Base-by-base conservation (phyloP, 1,140 invertebrate genomes). In the Globodera rostochiensis region DNA sequence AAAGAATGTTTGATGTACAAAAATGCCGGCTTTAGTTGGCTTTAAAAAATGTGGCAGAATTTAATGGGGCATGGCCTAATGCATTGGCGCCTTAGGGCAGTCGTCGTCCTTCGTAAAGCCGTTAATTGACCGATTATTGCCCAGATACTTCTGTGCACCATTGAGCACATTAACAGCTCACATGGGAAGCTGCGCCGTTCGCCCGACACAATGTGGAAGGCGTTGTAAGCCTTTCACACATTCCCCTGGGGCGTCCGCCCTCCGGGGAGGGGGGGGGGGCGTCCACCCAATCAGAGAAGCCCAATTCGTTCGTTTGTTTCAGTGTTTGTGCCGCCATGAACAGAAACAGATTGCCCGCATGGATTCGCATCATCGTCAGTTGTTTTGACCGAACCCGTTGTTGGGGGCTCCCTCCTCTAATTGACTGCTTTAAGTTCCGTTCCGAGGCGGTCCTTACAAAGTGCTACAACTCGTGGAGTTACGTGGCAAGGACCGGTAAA, bases 121-220 rank as follows among this genome's bases (percentile, higher is more conserved):
- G 36, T 36, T 36, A 36, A 36, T 36, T 36, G 36, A 36, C 36
- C 36, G 36, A 36, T 36, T 45, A 25, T 36, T 81, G 91, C 91
- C 74, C 83, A 95, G 92, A 94, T 94, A 86, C 92, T 99, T 84
- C 91, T 99, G 47, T 94, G 94, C 85, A 94, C 94, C 67, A 95
- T 99, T 85, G 95, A 96, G 53, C 95, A 94, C 84, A 96, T 99
- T 77, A 93, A 97, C 73, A 92, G 94, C 36, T 94, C 94, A 36
- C 97, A 99, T 91, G 93, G 93, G 15, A 94, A 94, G 0, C 95
- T 97, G 82, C 97, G 97, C 90, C 92, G 96, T 88, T 96, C 95
- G 87, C 94, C 93, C 84, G 96, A 99, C 91, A 95, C 96, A 6
- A 96, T 98, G 91, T 98, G 98, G 89, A 99, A 99, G 91, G 96